Evolutionary conservation across 2,888 invertebrate species (phyloP).

Genomic region (Sceliomorpha sp.): DNA sequence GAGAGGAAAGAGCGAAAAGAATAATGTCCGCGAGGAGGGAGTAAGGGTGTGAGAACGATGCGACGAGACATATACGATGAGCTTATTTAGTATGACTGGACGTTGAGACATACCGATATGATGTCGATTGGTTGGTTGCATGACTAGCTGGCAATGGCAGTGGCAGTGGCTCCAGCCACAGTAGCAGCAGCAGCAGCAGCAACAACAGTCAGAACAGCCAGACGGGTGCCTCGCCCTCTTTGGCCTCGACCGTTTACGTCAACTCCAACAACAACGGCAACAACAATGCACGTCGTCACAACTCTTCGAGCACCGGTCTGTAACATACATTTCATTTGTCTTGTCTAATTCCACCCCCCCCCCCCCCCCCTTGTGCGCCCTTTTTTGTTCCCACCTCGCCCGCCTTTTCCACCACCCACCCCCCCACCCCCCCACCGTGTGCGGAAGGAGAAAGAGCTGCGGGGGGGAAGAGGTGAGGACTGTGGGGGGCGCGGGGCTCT

Average conservation of each 20-base stretch:
- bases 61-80: slow-evolving; percentile 41
- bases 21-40: slow-evolving; percentile 16
- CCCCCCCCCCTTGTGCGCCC: too few relatives aligned
- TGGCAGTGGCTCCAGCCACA: slow-evolving; percentile 68
- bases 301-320: slow-evolving; percentile 76
- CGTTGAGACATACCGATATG: slow-evolving; percentile 68
- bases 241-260: slow-evolving; percentile 63
- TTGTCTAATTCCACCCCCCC: too few relatives aligned
- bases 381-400: too few relatives aligned
- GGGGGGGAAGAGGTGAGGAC: too few relatives aligned
- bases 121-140: slow-evolving; percentile 78
- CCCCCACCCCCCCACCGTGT: too few relatives aligned
- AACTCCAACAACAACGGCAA: slow-evolving; percentile 61
- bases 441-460: too few relatives aligned
- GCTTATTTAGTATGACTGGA: slow-evolving; percentile 52
- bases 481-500: too few relatives aligned
- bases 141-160: slow-evolving; percentile 73
- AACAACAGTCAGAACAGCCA: slow-evolving; percentile 78
- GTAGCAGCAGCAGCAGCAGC: slow-evolving; percentile 73
- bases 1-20: slow-evolving; percentile 6
- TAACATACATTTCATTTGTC: slow-evolving; percentile 59
- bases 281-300: slow-evolving; percentile 65
- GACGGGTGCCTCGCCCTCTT: slow-evolving; percentile 68
- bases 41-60: slow-evolving; percentile 16
- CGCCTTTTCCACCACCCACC: too few relatives aligned